phyloP scores from a whole-genome alignment of 2,797 vertebrate genomes.

The Bovichtus diacanthus region DNA sequence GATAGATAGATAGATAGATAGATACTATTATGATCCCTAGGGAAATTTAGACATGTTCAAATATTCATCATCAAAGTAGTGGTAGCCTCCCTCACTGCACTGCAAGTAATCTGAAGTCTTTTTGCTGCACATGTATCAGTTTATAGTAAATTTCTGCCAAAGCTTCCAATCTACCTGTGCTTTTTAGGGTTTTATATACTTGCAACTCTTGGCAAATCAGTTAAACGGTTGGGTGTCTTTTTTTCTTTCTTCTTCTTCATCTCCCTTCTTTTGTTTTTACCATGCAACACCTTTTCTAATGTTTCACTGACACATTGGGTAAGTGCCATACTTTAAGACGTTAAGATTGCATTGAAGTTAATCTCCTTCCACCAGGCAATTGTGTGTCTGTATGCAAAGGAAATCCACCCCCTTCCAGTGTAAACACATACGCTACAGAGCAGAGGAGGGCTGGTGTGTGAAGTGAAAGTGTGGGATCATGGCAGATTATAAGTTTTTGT shows the following conservation, averaged over 20 bases:
- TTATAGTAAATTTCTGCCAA: accelerated
- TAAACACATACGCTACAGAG: slow-evolving; percentile 17
- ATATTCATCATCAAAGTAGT: slow-evolving; percentile 39
- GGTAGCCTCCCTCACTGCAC: background rate
- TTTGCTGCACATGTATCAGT: background rate
- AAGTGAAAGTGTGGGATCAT: slow-evolving; percentile 15
- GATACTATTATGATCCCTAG: no score
- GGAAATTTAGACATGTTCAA: no score
- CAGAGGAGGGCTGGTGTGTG: background rate
- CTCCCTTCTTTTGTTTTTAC: background rate
- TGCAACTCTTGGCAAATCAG: background rate
- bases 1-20: no score
- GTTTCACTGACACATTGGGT: background rate
- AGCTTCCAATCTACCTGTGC: background rate
- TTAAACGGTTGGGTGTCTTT: background rate
- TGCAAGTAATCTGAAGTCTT: background rate
- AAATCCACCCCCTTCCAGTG: slow-evolving; percentile 13
- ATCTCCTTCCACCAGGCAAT: slow-evolving; percentile 1
- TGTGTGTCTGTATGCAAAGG: slow-evolving; percentile 27
- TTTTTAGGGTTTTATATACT: background rate
- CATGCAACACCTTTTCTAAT: background rate
- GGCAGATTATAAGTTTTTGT: slow-evolving; percentile 1
- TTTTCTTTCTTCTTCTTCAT: background rate
- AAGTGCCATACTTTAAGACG: background rate
- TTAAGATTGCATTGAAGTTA: background rate